Evolutionary conservation across 2,888 invertebrate genomes (phyloP).

Genomic region (Pseudeuparius sepicola): DNA sequence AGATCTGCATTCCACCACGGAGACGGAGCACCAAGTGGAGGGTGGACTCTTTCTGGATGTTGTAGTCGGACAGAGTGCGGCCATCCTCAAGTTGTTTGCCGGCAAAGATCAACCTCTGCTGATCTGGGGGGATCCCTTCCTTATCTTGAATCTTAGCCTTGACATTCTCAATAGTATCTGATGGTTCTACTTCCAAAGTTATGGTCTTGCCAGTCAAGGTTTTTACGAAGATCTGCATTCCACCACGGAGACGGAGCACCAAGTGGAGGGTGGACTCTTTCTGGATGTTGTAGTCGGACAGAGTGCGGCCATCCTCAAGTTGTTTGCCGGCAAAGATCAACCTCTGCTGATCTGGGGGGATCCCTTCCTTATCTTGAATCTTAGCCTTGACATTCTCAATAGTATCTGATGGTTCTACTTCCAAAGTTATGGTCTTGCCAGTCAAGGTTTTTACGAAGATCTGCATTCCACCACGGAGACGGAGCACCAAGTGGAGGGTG

Average conservation of each 20-base stretch:
- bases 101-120: slow-evolving; percentile 59
- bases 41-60: slow-evolving; percentile 52
- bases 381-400: slow-evolving; percentile 53
- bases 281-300: slow-evolving; percentile 86
- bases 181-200: slow-evolving; percentile 46
- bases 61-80: slow-evolving; percentile 54
- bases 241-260: slow-evolving; percentile 82
- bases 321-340: slow-evolving; percentile 57
- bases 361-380: slow-evolving; percentile 42
- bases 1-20: slow-evolving; percentile 53
- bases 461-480: slow-evolving; percentile 82
- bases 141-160: slow-evolving; percentile 52
- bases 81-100: slow-evolving; percentile 64
- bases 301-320: slow-evolving; percentile 79
- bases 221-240: slow-evolving; percentile 51
- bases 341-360: slow-evolving; percentile 45
- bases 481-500: slow-evolving; percentile 50
- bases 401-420: slow-evolving; percentile 49
- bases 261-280: slow-evolving; percentile 90
- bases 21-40: slow-evolving; percentile 59
- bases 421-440: slow-evolving; percentile 46
- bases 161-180: slow-evolving; percentile 50
- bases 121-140: slow-evolving; percentile 73
- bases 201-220: slow-evolving; percentile 50
- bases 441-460: slow-evolving; percentile 48